Conservation (phyloP, 92 coral and sea anemone genomes). For the Siderastrea radians region DNA sequence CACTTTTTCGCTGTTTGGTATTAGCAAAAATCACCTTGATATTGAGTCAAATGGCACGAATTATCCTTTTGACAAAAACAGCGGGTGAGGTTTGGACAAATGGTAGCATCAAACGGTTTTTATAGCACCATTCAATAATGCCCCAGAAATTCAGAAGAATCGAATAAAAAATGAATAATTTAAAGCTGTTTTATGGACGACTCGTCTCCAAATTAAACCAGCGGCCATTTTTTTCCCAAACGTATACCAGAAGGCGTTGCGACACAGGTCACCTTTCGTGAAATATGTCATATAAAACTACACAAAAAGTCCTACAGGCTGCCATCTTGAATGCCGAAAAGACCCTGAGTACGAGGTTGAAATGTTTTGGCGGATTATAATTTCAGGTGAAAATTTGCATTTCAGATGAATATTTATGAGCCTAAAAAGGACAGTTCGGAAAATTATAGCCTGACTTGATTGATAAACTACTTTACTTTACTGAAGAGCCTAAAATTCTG, state of each 20-base stretch:
- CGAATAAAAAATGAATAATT: slow-evolving; percentile 39
- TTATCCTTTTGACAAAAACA: neutral
- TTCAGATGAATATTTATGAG: slow-evolving; percentile 24
- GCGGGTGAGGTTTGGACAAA: neutral
- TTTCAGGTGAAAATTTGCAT: slow-evolving; percentile 18
- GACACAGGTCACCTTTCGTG: neutral
- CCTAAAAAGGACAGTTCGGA: neutral
- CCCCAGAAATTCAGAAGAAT: neutral
- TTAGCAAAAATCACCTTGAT: neutral
- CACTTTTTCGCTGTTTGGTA: neutral
- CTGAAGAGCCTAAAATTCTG: neutral
- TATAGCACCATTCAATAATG: neutral
- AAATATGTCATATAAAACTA: neutral
- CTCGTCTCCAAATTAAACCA: slow-evolving; percentile 1
- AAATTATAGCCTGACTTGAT: neutral
- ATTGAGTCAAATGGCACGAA: neutral
- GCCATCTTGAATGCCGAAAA: neutral
- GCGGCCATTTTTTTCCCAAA: neutral
- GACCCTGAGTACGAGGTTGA: neutral
- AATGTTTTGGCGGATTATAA: neutral
- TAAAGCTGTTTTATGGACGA: neutral
- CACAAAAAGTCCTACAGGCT: neutral
- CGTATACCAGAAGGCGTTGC: slow-evolving; percentile 41
- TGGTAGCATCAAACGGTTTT: neutral
- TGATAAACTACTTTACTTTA: neutral